Conservation (phyloP, 2,888 invertebrate species). For the Eutolmus rufibarbis region DNA sequence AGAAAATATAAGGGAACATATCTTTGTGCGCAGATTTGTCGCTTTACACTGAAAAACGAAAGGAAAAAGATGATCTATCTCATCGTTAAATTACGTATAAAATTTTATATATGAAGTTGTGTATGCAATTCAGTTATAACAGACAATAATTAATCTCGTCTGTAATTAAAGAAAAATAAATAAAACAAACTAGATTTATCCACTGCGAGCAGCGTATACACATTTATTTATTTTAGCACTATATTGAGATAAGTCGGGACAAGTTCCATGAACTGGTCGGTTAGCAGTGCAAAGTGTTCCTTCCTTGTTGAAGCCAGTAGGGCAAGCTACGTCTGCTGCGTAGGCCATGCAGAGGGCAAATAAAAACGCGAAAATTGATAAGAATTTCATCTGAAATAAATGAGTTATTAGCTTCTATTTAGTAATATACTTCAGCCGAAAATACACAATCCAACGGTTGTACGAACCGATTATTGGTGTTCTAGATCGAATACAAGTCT, state of each 20-base stretch:
- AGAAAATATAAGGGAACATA: too few relatives aligned
- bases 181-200: neutral
- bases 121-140: too few relatives aligned
- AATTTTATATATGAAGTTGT: neutral
- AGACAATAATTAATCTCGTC: too few relatives aligned
- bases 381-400: constrained; percentile 53
- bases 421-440: neutral
- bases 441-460: neutral
- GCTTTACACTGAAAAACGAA: too few relatives aligned
- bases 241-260: constrained; percentile 55
- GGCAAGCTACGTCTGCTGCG: constrained; percentile 52
- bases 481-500: neutral
- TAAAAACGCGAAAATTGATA: constrained; percentile 53
- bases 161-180: neutral
- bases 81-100: neutral
- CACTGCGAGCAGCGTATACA: constrained; percentile 47
- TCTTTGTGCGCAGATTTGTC: too few relatives aligned
- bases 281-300: constrained; percentile 51
- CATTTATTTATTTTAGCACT: constrained; percentile 55
- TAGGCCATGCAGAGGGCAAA: constrained; percentile 52
- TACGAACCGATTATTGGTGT: neutral
- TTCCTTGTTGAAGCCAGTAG: constrained; percentile 50
- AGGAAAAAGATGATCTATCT: too few relatives aligned
- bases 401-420: neutral
- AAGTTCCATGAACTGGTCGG: constrained; percentile 57